Percentiles rank a stretch among this genome's conserved stretches.
Conservation (phyloP, 2,888 invertebrate genomes). For the Sinhomidia bicolor region DNA sequence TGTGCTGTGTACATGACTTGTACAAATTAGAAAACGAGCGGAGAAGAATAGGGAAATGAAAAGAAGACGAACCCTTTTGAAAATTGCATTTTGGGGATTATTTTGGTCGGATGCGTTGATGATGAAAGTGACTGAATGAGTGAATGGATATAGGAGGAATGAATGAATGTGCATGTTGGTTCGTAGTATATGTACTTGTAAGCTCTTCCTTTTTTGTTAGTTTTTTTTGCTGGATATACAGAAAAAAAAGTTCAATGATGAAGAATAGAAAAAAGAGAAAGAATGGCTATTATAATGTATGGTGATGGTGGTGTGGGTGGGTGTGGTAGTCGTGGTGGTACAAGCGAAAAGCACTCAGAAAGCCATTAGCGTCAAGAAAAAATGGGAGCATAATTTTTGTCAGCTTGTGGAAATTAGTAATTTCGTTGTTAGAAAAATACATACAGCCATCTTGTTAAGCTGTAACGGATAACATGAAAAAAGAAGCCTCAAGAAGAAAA, state of each 20-base stretch:
- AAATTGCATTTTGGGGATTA: slow-evolving; percentile 63
- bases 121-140: slow-evolving; percentile 52
- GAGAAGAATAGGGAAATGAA: slow-evolving; percentile 43
- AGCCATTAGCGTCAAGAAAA: slow-evolving; percentile 61
- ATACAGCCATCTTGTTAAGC: slow-evolving; percentile 26
- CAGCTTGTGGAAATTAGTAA: slow-evolving; percentile 65
- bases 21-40: slow-evolving; percentile 61
- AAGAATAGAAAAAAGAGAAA: slow-evolving; percentile 19
- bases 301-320: slow-evolving; percentile 46
- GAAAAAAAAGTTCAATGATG: slow-evolving; percentile 39
- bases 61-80: slow-evolving; percentile 54
- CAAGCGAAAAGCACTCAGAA: slow-evolving; percentile 64
- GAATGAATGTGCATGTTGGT: neutral
- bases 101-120: slow-evolving; percentile 55
- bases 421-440: slow-evolving; percentile 44
- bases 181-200: neutral
- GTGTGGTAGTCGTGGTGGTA: slow-evolving; percentile 39
- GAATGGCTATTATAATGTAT: slow-evolving; percentile 44
- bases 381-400: slow-evolving; percentile 70
- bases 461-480: slow-evolving; percentile 12
- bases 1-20: slow-evolving; percentile 39
- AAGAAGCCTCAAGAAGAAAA: neutral
- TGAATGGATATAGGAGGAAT: slow-evolving; percentile 39
- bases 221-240: neutral
- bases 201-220: neutral